These are phyloP conservation scores for Himalopsyche phryganea DNA, from an alignment of 1,140 invertebrate genomes.

Conservation along the genomic window DNA sequence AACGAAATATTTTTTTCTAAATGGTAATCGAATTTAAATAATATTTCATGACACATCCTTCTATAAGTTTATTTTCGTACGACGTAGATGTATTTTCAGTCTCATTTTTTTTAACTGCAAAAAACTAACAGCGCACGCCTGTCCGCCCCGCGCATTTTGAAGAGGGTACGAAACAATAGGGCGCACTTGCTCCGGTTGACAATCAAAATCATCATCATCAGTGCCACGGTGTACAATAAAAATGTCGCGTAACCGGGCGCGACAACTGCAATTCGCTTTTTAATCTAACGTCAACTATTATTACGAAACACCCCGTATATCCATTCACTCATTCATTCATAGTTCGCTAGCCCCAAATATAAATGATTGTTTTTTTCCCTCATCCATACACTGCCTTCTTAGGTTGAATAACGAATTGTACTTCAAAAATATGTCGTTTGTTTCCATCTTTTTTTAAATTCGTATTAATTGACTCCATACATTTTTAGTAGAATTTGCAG, in stretches of 20 bases:
- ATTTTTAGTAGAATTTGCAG: too few species aligned
- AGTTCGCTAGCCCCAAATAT: neutral
- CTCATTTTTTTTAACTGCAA: neutral
- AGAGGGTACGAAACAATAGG: constrained; percentile 18
- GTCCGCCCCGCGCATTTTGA: neutral
- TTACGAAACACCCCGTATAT: constrained; percentile 5
- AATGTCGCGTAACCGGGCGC: constrained; percentile 1
- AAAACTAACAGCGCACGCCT: neutral
- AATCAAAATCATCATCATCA: constrained; percentile 3
- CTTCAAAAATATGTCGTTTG: too few species aligned
- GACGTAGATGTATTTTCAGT: too few species aligned
- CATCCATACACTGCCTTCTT: too few species aligned
- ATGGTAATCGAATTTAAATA: too few species aligned
- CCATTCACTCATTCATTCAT: neutral
- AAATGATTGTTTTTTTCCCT: too few species aligned
- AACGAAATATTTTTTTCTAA: too few species aligned
- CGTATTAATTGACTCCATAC: too few species aligned
- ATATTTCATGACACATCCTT: too few species aligned
- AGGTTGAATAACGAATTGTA: too few species aligned
- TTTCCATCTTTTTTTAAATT: too few species aligned
- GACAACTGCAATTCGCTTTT: constrained; percentile 25
- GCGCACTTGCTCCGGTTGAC: constrained; percentile 30
- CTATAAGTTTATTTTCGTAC: too few species aligned
- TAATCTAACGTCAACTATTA: constrained; percentile 31
- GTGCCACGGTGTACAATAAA: neutral